Evolutionary conservation across 2,113 vertebrate species (phyloP).

Genomic region (Telmatochromis sp.): DNA sequence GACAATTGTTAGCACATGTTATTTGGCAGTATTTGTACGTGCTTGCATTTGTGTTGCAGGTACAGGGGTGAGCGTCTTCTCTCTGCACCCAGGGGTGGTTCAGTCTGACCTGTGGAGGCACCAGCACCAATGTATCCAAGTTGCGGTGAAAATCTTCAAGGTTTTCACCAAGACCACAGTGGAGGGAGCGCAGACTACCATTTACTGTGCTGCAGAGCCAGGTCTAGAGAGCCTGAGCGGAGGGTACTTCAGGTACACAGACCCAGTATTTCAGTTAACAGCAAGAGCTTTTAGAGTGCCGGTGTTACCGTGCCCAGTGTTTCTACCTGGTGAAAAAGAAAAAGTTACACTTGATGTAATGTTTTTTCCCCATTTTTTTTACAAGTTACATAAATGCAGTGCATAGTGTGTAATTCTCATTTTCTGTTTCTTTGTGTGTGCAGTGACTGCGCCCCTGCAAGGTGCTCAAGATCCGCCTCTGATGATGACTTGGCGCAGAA

Average conservation of each 20-base stretch:
- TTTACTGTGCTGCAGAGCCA: conserved; percentile 72
- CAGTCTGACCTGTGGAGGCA: conserved; percentile 72
- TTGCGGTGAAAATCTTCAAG: conserved; percentile 63
- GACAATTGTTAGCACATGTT: not conserved
- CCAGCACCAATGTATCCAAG: conserved; percentile 60
- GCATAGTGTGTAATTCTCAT: not conserved
- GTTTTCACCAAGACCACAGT: conserved; percentile 67
- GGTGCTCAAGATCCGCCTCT: conserved; percentile 59
- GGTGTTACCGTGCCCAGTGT: not conserved
- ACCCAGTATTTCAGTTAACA: not conserved
- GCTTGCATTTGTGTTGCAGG: conserved; percentile 28
- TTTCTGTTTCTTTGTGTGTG: conserved; percentile 6
- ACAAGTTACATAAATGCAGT: not conserved
- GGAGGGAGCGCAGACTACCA: conserved; percentile 74
- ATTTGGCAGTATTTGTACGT: not conserved
- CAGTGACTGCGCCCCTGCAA: conserved; percentile 66
- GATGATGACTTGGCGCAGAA: conserved; percentile 70
- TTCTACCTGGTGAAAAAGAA: not conserved
- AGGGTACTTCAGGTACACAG: conserved; percentile 68
- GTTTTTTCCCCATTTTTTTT: not conserved
- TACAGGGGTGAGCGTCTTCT: conserved; percentile 70
- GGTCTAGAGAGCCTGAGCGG: conserved; percentile 65
- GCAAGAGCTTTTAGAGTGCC: not conserved
- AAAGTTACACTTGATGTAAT: not conserved
- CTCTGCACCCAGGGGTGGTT: conserved; percentile 73